Conservation (phyloP, 1,140 invertebrate genomes). For the Choristoneura fumiferana region DNA sequence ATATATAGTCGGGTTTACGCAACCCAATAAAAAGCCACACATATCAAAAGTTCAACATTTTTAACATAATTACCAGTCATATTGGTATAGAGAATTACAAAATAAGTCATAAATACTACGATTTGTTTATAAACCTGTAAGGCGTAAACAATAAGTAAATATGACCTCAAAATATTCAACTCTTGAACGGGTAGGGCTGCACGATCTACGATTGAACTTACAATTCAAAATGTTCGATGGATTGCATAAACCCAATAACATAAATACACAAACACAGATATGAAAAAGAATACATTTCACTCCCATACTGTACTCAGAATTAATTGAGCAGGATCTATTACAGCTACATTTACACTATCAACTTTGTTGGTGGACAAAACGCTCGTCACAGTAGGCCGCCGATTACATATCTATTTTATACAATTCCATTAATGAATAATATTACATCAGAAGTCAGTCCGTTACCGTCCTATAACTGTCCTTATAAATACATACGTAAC, state of each 20-base stretch:
- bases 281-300: slow-evolving; percentile 47
- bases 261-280: not conserved
- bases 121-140: no score
- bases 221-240: not conserved
- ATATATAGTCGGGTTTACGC: not conserved
- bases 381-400: slow-evolving; percentile 61
- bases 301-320: slow-evolving; percentile 59
- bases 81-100: no score
- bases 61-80: no score
- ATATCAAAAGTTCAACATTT: no score
- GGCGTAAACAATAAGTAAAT: no score
- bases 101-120: no score
- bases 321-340: slow-evolving; percentile 73
- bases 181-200: no score
- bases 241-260: slow-evolving; percentile 8
- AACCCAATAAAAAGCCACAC: not conserved
- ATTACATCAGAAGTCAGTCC: slow-evolving; percentile 74
- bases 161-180: no score
- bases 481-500: slow-evolving; percentile 66
- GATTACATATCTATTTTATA: slow-evolving; percentile 69
- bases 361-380: slow-evolving; percentile 67
- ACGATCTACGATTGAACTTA: no score
- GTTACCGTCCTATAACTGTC: slow-evolving; percentile 61
- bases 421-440: slow-evolving; percentile 71
- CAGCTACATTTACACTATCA: slow-evolving; percentile 69